These are phyloP conservation scores for Harmothoe impar DNA, from an alignment of 2,888 invertebrate species.

Conservation along the genomic window DNA sequence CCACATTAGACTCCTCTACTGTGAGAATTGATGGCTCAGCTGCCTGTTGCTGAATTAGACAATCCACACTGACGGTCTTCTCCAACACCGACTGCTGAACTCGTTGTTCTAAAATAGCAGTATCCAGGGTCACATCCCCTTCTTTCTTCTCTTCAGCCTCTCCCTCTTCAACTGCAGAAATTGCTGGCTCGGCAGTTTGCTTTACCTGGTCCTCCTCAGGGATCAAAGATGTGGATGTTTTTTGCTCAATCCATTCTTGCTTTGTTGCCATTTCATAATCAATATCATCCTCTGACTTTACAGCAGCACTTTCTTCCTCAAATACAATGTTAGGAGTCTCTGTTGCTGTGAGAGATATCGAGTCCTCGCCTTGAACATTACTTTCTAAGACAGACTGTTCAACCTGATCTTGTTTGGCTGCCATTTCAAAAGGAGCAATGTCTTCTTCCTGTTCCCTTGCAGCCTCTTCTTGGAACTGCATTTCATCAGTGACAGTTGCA, in stretches of 20 bases:
- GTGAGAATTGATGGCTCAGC: not conserved
- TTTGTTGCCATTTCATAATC: not conserved
- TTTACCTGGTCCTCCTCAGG: not conserved
- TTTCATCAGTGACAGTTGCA: not conserved
- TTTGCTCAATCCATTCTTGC: constrained; percentile 6
- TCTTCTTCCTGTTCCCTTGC: constrained; percentile 29
- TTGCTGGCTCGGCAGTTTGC: constrained; percentile 40
- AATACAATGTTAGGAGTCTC: not conserved
- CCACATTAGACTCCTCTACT: not conserved
- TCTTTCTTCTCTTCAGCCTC: constrained; percentile 25
- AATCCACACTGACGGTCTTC: constrained; percentile 9
- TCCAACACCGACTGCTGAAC: constrained; percentile 12
- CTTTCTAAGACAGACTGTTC: not conserved
- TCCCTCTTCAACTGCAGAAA: constrained; percentile 15
- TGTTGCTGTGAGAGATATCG: not conserved
- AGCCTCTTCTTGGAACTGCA: not conserved
- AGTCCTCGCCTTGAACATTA: not conserved
- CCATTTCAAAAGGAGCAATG: not conserved
- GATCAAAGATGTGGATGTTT: not conserved
- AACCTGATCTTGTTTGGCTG: not conserved
- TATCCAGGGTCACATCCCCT: not conserved
- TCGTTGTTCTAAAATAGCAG: not conserved
- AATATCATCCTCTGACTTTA: not conserved
- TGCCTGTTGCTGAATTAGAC: constrained; percentile 38
- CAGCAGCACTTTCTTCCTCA: constrained; percentile 26